Percentiles rank a stretch among this genome's conserved stretches.
These are phyloP conservation scores for Mimumesa dahlbomi DNA, from an alignment of 2,888 invertebrate genomes.

Conservation along the genomic window DNA sequence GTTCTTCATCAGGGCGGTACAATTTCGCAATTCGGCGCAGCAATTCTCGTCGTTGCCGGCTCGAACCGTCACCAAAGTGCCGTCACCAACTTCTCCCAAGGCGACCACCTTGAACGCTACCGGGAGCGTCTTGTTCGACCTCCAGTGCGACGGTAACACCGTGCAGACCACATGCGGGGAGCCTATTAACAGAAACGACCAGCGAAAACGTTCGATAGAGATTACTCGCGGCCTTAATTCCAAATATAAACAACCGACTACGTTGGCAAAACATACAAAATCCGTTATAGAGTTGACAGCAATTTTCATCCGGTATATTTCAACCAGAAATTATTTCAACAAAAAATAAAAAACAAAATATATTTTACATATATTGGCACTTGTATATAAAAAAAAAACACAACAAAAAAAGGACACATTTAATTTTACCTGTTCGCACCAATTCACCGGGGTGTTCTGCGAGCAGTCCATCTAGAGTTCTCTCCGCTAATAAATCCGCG, in stretches of 20 bases:
- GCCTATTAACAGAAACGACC: constrained; percentile 54
- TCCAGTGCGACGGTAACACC: constrained; percentile 96
- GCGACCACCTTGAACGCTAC: constrained; percentile 97
- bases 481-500: constrained; percentile 90
- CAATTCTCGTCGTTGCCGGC: constrained; percentile 99
- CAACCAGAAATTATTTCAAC: no score
- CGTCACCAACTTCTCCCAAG: constrained; percentile 95
- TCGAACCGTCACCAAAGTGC: constrained; percentile 94
- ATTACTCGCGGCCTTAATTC: no score
- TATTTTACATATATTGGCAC: no score
- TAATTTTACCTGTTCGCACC: constrained; percentile 89
- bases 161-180: constrained; percentile 85
- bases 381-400: no score
- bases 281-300: no score
- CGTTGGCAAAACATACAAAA: no score
- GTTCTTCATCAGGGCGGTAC: constrained; percentile 96
- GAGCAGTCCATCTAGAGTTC: constrained; percentile 91
- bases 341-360: no score
- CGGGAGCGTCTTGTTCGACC: constrained; percentile 97
- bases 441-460: constrained; percentile 96
- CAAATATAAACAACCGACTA: no score
- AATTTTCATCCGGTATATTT: no score
- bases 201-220: constrained; percentile 3
- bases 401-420: no score
- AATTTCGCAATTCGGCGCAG: constrained; percentile 96